A percentile compares a stretch with the other conserved stretches of the same genome.
Conservation (phyloP, 2,888 invertebrate species). For the Papilio elwesi region DNA sequence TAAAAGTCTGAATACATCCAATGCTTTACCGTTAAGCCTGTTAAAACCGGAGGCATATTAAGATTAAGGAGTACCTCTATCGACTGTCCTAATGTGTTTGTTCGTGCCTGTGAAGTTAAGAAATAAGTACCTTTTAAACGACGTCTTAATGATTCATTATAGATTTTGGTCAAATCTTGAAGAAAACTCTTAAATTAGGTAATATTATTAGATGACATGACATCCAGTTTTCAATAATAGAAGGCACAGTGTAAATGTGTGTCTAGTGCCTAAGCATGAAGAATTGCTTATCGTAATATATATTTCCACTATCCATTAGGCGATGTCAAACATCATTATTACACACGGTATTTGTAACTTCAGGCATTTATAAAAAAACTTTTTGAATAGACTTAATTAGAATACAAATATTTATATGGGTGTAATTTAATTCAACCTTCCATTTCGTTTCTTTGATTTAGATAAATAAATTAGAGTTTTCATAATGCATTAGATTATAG, state of each 20-base stretch:
- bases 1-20: constrained; percentile 5
- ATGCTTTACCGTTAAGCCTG: constrained; percentile 24
- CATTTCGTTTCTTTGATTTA: not conserved
- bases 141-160: constrained; percentile 13
- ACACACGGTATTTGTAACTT: too few relatives aligned
- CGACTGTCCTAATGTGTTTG: constrained; percentile 32
- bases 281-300: too few relatives aligned
- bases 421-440: not conserved
- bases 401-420: too few relatives aligned
- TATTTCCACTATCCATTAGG: too few relatives aligned
- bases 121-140: constrained; percentile 2
- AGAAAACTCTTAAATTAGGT: not conserved
- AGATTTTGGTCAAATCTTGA: not conserved
- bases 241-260: not conserved
- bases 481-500: not conserved
- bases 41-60: constrained; percentile 33
- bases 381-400: too few relatives aligned
- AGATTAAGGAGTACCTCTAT: constrained; percentile 26
- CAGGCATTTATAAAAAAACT: too few relatives aligned
- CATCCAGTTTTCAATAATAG: not conserved
- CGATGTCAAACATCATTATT: too few relatives aligned
- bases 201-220: not conserved
- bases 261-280: too few relatives aligned
- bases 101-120: constrained; percentile 1
- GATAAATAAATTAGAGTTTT: constrained; percentile 1